Evolutionary conservation across 2,113 vertebrate genomes (phyloP).

Genomic region (Calyptommatus sinebrachiatus): DNA sequence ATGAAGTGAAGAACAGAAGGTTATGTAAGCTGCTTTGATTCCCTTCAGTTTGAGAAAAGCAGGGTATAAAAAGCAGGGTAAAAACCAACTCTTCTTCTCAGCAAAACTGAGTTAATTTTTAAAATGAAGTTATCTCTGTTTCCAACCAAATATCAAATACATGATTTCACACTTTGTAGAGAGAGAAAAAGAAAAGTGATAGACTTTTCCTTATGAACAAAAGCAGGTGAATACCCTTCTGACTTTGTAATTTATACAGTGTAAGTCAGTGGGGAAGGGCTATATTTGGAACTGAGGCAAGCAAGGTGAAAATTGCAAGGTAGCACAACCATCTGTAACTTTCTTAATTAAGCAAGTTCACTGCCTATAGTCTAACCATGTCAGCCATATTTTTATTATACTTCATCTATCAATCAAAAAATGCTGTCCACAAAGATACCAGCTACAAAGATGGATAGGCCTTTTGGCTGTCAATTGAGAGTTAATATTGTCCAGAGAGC

Average conservation of each 20-base stretch:
- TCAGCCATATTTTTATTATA: conserved; percentile 55
- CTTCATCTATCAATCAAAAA: conserved; percentile 57
- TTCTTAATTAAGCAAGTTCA: conserved; percentile 74
- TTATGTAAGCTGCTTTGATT: too few relatives aligned
- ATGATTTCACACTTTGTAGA: conserved; percentile 49
- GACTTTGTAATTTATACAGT: conserved; percentile 77
- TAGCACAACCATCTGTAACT: conserved; percentile 72
- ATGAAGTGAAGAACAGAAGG: too few relatives aligned
- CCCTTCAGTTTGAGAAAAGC: too few relatives aligned
- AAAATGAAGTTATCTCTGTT: conserved; percentile 41
- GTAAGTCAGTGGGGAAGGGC: conserved; percentile 70
- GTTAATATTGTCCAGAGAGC: conserved; percentile 22
- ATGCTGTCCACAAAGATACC: conserved; percentile 42
- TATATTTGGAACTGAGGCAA: conserved; percentile 72
- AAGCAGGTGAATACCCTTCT: conserved; percentile 69
- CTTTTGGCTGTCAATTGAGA: conserved; percentile 54
- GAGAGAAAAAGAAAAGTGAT: conserved; percentile 57
- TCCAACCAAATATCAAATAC: conserved; percentile 45
- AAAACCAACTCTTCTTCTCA: conserved; percentile 32
- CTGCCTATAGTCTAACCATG: conserved; percentile 66
- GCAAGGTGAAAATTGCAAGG: conserved; percentile 79
- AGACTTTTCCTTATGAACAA: conserved; percentile 64
- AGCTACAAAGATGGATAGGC: conserved; percentile 48
- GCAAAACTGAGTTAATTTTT: conserved; percentile 17
- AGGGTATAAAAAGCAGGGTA: conserved; percentile 23